Base-by-base conservation (phyloP, 2,113 vertebrate species). In the Centrocercus urophasianus region DNA sequence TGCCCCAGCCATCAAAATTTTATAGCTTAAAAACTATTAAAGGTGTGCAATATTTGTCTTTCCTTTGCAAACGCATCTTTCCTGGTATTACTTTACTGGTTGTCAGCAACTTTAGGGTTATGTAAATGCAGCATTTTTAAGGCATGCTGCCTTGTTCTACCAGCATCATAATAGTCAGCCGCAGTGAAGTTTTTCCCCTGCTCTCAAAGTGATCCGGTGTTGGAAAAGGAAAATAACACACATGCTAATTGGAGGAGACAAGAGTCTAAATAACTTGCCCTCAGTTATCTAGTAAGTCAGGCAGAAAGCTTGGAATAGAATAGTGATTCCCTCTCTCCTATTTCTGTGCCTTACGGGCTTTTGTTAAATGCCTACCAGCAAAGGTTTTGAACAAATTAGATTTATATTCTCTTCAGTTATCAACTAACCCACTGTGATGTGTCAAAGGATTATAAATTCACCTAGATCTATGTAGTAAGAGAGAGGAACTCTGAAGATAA, bases 341-440 rank as follows among this genome's bases (percentile, higher is more conserved):
- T 83, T 89, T 87, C 34, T 60, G 60, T 89, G 52, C 83, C 93
- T 87, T 82, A 76, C n/a, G 88, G 83, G 8, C 64, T 47, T 32
- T 69, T 48, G 52, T 70, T 63, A 80, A 83, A 83, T 84, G 83
- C 50, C 66, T 91, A 90, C 36, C 19, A 88, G 80, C 43, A 92
- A 88, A 88, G 61, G 14, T 32, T 93, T 63, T 93, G 57, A 91
- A 86, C 80, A 94, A 86, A 91, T 91, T 30, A 91, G 43, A 59
- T 50, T 61, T 83, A 10, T 88, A 24, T 65, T 94, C 52, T 42
- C 40, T 75, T 93, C 45, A 69, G 40, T 73, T 86, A 52, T 92
- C 63, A 75, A 5, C 47, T 78, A 88, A 84, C 20, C 30, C 1
- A 1, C 65, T 69, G 17, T 25, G 28, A 71, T 69, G 24, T 94